Conservation (phyloP, 2,113 vertebrate species). For the Pangasianodon gigas region DNA sequence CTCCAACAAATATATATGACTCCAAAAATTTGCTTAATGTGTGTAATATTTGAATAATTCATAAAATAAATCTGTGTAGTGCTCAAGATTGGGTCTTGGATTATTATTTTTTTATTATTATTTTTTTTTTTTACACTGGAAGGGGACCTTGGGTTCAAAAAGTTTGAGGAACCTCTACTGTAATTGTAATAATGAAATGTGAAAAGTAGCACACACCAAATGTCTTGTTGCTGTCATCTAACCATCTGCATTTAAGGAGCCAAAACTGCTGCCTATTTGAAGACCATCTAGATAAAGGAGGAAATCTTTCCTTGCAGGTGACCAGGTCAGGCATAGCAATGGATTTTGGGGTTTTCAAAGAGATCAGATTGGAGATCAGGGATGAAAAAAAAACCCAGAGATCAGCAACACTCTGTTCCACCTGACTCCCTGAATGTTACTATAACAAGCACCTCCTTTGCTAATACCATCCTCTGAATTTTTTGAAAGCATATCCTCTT, state of each 20-base stretch:
- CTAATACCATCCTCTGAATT: background rate
- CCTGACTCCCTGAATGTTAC: background rate
- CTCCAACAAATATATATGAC: background rate
- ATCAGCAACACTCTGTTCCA: background rate
- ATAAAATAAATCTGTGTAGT: background rate
- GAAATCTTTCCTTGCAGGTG: background rate
- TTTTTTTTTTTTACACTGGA: background rate
- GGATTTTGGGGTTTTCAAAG: background rate
- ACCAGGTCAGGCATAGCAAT: background rate
- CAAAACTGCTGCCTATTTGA: background rate
- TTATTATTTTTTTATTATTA: background rate
- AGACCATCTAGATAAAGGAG: background rate
- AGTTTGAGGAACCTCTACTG: background rate
- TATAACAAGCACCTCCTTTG: background rate
- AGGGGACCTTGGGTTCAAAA: background rate
- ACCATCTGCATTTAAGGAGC: background rate
- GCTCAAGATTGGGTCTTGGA: background rate
- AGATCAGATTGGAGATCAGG: background rate
- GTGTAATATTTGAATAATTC: background rate
- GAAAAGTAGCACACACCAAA: background rate
- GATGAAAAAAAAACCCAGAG: conserved; percentile 6
- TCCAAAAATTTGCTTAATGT: background rate
- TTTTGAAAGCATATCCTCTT: background rate
- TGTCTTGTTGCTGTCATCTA: background rate
- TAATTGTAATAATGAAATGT: background rate